Conservation (phyloP, 2,797 vertebrate species). For the Meda fulgida region DNA sequence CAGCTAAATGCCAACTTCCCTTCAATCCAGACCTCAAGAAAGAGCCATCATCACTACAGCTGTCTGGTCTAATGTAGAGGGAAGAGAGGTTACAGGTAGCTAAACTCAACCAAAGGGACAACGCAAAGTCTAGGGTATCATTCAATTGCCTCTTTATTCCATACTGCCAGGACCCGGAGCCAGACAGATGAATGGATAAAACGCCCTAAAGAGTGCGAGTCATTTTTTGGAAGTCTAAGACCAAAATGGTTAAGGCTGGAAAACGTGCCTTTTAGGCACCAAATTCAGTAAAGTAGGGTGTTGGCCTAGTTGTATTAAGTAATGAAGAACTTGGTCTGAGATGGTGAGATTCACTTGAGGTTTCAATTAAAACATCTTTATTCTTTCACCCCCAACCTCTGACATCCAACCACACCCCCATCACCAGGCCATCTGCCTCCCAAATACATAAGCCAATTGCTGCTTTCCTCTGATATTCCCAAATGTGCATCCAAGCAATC, state of each 20-base stretch:
- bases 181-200: neutral
- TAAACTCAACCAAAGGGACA: neutral
- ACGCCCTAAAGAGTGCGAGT: neutral
- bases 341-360: neutral
- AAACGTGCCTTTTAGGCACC: neutral
- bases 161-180: slow-evolving; percentile 23
- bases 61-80: neutral
- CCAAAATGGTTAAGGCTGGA: neutral
- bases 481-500: slow-evolving; percentile 40
- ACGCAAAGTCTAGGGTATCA: neutral
- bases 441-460: neutral
- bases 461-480: slow-evolving; percentile 3
- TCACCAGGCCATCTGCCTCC: neutral
- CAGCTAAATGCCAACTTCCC: neutral
- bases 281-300: neutral
- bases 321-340: neutral
- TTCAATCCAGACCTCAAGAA: neutral
- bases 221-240: neutral
- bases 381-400: neutral
- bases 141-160: neutral
- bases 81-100: neutral
- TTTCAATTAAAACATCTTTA: neutral
- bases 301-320: neutral
- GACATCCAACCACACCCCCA: neutral
- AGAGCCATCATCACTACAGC: neutral